Evolutionary conservation across 2,113 vertebrate species (phyloP).

Genomic region (Orientallactaga bullata): DNA sequence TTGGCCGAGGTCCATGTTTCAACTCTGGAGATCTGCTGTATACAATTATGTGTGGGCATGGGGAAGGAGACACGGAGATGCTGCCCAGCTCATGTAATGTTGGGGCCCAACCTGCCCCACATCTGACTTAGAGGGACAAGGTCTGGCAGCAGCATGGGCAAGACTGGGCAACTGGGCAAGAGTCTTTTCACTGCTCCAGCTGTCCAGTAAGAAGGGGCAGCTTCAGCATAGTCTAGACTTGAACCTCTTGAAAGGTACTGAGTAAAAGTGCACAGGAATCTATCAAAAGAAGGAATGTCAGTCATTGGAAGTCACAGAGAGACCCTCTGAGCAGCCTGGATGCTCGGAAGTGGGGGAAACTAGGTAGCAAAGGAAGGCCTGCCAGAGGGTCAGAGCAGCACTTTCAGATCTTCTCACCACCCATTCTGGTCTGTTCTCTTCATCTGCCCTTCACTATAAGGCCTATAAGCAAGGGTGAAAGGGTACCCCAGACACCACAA

Average conservation of each 20-base stretch:
- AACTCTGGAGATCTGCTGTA: background rate
- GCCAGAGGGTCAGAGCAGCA: background rate
- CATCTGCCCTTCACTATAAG: background rate
- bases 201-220: background rate
- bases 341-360: background rate
- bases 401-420: background rate
- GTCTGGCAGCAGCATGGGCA: no score
- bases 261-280: background rate
- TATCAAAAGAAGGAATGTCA: background rate
- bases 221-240: background rate
- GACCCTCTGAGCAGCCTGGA: background rate
- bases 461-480: background rate
- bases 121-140: background rate
- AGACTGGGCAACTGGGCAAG: background rate
- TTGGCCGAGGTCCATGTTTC: background rate
- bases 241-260: slow-evolving; percentile 16
- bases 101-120: background rate
- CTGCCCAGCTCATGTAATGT: accelerated
- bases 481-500: background rate
- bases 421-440: background rate
- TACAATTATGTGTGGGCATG: accelerated
- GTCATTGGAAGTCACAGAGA: background rate
- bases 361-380: background rate
- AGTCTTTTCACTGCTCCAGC: background rate
- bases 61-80: background rate